Base-by-base conservation (phyloP, 2,888 invertebrate genomes). In the Zygothrica quintamaculata region DNA sequence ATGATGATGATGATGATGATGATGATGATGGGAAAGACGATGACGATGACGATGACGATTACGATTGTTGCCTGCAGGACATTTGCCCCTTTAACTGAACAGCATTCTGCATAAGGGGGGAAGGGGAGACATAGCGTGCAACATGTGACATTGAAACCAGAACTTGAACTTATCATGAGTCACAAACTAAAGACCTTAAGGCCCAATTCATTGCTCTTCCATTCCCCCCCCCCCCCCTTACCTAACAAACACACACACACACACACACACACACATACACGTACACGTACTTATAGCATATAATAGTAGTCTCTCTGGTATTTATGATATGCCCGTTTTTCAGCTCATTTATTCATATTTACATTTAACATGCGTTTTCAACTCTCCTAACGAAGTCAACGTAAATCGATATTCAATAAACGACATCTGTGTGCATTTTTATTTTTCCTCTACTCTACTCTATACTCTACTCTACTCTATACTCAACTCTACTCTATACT, bases 351-450 rank as follows among this genome's bases (percentile, higher is more conserved):
- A 84, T 80, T 84, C 87, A 84, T 82, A 74, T 84, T 84, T 84
- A 77, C 75, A 87, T 86, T 86, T 80, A 84, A 80, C 87, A 82
- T 81, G 77, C 67, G 71, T 84, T 75, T 66, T 46, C 58, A 43
- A 48, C 65, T 65, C 50, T 59, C 67, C 75, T 84, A 79, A 79
- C 79, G 85, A 79, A 85, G 65, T 85, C 80, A 36, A 61, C 76
- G 88, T 88, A 88, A 88, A 87, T 87, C 87, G 88, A 88, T 88
- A 87, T 87, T 85, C 87, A 87, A 87, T 88, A 87, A 87, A 88
- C 81, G 86, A 88, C 87, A 87, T 87, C 88, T 87, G 87, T 88
- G 79, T 73, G 76, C 73, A 88, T 88, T 87, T 88, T 71, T 73
- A 47, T 22, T n/a, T 22, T 8, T 13, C 11, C 15, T 18, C 36